Base-by-base conservation (phyloP, 2,113 vertebrate genomes). In the Emydocephalus ijimae region DNA sequence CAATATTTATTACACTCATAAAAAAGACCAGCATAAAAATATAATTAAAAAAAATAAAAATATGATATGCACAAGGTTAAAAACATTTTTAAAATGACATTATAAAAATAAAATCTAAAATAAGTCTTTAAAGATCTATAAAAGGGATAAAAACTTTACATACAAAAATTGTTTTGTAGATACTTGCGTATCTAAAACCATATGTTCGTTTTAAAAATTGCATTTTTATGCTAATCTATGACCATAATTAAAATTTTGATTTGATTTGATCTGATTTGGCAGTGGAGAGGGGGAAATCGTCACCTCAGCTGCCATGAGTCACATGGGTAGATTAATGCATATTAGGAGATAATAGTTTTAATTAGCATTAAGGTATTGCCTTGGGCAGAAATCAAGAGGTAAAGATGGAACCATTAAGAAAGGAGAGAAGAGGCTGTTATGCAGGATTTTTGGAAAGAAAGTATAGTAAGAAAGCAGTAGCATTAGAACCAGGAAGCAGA, bases 281-380 rank as follows among this genome's bases (percentile, higher is more conserved):
- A 20, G 87, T n/a, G 20, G 87, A 61, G 11, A 56, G 20, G 11
- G 61, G 69, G 54, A 34, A 59, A 48, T n/a, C 26, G 74, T 92
- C 52, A 81, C 92, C 88, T 92, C n/a, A 92, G 56, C n/a, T 87
- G 88, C 29, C 92, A 81, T 52, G n/a, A 86, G 88, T 92, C 92
- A 92, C 55, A 89, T 92, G 92, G 88, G 56, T 64, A 81, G 92
- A 86, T 92, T 92, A 92, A 90, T 87, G 88, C 88, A 86, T 87
- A 92, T 92, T 90, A 92, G 59, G 92, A 90, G 92, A 90, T 92
- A 90, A 92, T 90, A 92, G 92, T 86, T 92, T 90, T 90, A 92
- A 92, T 92, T 92, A 61, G 92, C n/a, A 90, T 92, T 92, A 92
- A 90, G 55, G 55, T 64, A 81, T 90, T 86, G 89, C 74, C 88